Conservation (phyloP, 2,113 vertebrate genomes). For the Eubucco bourcierii region DNA sequence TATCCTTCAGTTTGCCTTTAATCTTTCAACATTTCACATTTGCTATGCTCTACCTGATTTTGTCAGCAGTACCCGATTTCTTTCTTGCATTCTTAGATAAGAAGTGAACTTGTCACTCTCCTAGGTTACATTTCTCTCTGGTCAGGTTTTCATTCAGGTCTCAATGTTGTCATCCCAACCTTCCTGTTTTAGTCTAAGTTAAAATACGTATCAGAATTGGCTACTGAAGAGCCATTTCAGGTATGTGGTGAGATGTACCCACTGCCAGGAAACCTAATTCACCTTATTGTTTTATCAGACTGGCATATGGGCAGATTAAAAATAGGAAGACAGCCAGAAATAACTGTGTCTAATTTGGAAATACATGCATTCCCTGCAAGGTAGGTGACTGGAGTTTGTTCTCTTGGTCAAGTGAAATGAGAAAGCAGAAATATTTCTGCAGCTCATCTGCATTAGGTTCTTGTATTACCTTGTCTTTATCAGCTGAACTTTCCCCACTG, state of each 20-base stretch:
- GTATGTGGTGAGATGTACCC: conserved; percentile 5
- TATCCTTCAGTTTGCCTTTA: background rate
- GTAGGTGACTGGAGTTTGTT: background rate
- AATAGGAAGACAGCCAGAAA: conserved; percentile 42
- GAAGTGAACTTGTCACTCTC: background rate
- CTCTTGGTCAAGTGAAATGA: background rate
- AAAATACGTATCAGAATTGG: conserved; percentile 22
- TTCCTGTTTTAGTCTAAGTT: background rate
- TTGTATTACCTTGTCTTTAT: background rate
- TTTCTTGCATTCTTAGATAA: background rate
- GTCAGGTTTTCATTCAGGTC: background rate
- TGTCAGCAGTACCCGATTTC: background rate
- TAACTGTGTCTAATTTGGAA: background rate
- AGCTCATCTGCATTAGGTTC: background rate
- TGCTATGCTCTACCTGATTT: background rate
- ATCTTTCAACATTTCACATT: background rate
- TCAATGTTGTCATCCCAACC: background rate
- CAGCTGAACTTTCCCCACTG: background rate
- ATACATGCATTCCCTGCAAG: background rate
- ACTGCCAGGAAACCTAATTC: conserved; percentile 47
- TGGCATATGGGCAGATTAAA: conserved; percentile 35
- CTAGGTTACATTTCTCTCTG: background rate
- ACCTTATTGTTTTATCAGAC: conserved; percentile 52
- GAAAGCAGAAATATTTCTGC: background rate
- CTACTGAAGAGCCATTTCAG: conserved; percentile 30